phyloP scores from a whole-genome alignment of 2,113 vertebrate genomes.

The Heterotis niloticus region DNA sequence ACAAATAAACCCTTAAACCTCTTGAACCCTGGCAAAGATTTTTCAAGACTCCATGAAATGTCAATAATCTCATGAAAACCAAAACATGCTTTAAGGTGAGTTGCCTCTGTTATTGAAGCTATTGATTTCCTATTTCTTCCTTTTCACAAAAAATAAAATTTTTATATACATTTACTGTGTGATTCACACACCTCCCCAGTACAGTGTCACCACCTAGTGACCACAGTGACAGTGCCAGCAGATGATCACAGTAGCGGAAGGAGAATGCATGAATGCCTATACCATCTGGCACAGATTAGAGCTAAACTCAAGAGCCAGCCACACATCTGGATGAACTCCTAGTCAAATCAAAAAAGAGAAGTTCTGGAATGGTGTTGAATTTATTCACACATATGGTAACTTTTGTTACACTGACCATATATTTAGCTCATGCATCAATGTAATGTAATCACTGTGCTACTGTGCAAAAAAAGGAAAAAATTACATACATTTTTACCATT shows the following conservation, averaged over 20 bases:
- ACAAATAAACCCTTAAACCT: too few species aligned
- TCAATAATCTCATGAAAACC: slow-evolving; percentile 5
- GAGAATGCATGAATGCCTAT: neutral
- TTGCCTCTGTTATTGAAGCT: neutral
- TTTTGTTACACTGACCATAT: neutral
- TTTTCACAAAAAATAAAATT: neutral
- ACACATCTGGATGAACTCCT: slow-evolving; percentile 1
- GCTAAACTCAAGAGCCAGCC: neutral
- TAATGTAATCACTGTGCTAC: too few species aligned
- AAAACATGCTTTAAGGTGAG: neutral
- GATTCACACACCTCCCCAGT: neutral
- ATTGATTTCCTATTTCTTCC: neutral
- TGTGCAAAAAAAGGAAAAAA: too few species aligned
- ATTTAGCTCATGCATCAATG: too few species aligned
- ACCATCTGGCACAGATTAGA: slow-evolving; percentile 16
- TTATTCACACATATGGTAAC: neutral
- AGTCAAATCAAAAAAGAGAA: neutral
- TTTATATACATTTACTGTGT: neutral
- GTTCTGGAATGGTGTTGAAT: neutral
- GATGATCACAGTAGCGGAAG: too few species aligned
- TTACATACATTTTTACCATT: too few species aligned
- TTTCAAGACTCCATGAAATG: neutral
- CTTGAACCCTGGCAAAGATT: too few species aligned
- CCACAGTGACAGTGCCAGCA: neutral
- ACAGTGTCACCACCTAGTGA: slow-evolving; percentile 18